Evolutionary conservation across 1,140 invertebrate species (phyloP), one percentile per base, ranked within the genome.

Genomic region (Palaemon carinicauda): DNA sequence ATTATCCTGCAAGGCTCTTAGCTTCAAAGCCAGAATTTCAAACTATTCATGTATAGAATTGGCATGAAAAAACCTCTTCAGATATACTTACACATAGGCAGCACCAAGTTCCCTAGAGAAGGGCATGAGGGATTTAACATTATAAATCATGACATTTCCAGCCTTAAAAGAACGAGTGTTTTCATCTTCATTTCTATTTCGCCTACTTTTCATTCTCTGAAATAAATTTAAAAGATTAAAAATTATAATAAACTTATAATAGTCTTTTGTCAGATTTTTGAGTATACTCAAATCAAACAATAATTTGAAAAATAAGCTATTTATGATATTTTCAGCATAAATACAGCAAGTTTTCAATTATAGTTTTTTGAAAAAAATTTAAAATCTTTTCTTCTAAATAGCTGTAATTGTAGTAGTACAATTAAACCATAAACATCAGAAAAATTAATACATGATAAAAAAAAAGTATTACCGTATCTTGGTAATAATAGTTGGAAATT

Each of bases 401-500:
- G 12, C 12, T 41, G 7, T 12, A 41, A 41, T 41, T 41, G 7
- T 12, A 41, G 12, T 5, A 12, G 41, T 5, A 41, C 0, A 41
- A 9, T 0, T 41, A 41, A 41, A 41, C 7, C 41, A 41, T 9
- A 41, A 41, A 41, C 33, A 41, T 41, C 3, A 41, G 9, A 41
- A 41, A 41, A 3, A 41, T 4, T 4, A 41, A 19, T 7, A 15
- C 9, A 17, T n/a, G 4, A 24, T 73, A 24, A 5, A 78, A 19
- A 19, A 7, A 78, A 52, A 19, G 29, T 86, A 94, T 94, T 92
- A 94, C 94, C 88, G 94, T 93, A 90, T 96, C 95, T 91, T 96
- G 95, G 91, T 96, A 96, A 91, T 97, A 97, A 91, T 96, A 94
- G 78, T 91, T 91, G 82, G 92, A 92, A 83, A 93, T 91, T 51